A percentile compares a stretch with the other conserved stretches of the same genome.
These are phyloP conservation scores for Natator depressus DNA, from an alignment of 2,113 vertebrate genomes.

Conservation along the genomic window DNA sequence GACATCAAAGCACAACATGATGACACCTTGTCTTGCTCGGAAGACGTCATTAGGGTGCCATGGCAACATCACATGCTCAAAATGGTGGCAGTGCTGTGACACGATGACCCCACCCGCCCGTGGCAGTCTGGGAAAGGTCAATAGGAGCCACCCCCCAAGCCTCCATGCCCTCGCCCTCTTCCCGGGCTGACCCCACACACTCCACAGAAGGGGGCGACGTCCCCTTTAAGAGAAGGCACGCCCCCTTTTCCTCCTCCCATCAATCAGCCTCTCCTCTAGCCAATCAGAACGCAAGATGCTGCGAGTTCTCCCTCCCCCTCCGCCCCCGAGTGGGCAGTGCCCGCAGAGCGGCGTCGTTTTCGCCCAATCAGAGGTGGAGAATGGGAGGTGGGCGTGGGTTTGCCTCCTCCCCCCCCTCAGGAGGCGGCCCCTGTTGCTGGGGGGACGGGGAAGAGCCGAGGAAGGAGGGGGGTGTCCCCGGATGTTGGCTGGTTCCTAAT, in stretches of 20 bases:
- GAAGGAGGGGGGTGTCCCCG: neutral
- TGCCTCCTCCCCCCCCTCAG: neutral
- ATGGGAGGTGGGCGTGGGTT: neutral
- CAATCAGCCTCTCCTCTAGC: fast-evolving
- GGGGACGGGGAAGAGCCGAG: neutral
- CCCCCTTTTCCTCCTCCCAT: neutral
- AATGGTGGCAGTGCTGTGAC: too few species aligned
- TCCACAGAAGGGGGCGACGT: neutral
- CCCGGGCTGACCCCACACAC: neutral
- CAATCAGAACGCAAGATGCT: fast-evolving
- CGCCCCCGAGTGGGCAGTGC: neutral
- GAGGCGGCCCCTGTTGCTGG: neutral
- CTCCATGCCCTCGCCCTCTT: neutral
- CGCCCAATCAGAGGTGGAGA: neutral
- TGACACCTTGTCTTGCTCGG: neutral
- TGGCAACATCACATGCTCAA: neutral
- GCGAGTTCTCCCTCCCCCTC: neutral
- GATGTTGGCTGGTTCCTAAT: constrained; percentile 6
- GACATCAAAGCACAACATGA: neutral
- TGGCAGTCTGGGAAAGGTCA: neutral
- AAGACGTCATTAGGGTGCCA: neutral
- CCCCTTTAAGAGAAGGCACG: neutral
- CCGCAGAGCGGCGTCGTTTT: neutral
- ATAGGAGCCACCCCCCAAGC: neutral
- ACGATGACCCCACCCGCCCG: neutral